phyloP scores from a whole-genome alignment of 2,113 vertebrate species.

The mouse (Mus musculus) region DNA sequence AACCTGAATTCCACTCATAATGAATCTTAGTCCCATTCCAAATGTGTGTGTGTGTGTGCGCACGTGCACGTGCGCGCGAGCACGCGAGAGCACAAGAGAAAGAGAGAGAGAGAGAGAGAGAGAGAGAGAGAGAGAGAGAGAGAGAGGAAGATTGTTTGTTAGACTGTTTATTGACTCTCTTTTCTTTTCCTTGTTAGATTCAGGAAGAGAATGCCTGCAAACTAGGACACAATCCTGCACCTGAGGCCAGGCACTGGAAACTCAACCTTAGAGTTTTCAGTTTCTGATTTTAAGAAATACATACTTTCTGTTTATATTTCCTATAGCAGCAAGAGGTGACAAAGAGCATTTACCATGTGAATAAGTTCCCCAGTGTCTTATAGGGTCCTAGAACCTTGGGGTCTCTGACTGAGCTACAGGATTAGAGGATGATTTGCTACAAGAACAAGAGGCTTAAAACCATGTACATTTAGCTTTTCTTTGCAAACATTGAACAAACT shows the following conservation, averaged over 20 bases:
- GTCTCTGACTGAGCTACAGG: neutral
- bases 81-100: no score
- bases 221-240: neutral
- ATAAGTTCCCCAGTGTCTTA: neutral
- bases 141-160: no score
- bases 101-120: neutral
- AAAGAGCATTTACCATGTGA: neutral
- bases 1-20: neutral
- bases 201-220: no score
- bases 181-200: neutral
- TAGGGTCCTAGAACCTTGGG: neutral
- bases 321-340: neutral
- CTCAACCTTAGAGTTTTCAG: neutral
- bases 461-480: slow-evolving; percentile 87
- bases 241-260: neutral
- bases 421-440: neutral
- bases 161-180: neutral
- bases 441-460: slow-evolving; percentile 54
- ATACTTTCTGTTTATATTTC: neutral
- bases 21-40: neutral
- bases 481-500: slow-evolving; percentile 83
- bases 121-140: neutral
- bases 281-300: neutral
- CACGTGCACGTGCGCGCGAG: no score
- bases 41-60: no score